Conservation (phyloP, 2,888 invertebrate genomes). For the Hypsopygia costalis region DNA sequence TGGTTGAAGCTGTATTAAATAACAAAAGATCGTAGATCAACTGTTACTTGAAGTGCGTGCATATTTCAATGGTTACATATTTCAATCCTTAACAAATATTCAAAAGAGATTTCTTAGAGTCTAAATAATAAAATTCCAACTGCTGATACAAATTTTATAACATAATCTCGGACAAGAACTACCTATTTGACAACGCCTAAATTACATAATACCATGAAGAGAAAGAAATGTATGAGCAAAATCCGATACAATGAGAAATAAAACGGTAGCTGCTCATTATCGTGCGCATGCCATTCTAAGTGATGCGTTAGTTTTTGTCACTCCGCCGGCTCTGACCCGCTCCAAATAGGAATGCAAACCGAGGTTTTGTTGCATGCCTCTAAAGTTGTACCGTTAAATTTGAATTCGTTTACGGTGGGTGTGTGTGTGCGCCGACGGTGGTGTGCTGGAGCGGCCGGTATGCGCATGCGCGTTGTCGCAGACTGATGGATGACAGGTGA, state of each 20-base stretch:
- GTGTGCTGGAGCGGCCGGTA: slow-evolving; percentile 39
- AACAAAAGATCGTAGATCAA: too few species aligned
- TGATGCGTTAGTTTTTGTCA: slow-evolving; percentile 56
- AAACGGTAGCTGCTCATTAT: slow-evolving; percentile 27
- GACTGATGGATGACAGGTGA: slow-evolving; percentile 81
- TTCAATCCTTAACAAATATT: too few species aligned
- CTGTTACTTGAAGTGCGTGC: too few species aligned
- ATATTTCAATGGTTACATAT: too few species aligned
- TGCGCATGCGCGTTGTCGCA: slow-evolving; percentile 69
- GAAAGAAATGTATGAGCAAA: neutral
- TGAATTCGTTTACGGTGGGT: slow-evolving; percentile 53
- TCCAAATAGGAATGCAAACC: slow-evolving; percentile 56
- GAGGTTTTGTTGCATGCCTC: slow-evolving; percentile 67
- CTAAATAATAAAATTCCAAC: too few species aligned
- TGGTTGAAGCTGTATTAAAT: too few species aligned
- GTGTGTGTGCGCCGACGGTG: slow-evolving; percentile 30
- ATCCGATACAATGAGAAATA: slow-evolving; percentile 1
- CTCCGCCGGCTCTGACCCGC: slow-evolving; percentile 39
- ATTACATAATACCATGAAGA: too few species aligned
- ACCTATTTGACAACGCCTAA: too few species aligned
- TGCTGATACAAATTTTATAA: too few species aligned
- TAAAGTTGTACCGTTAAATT: slow-evolving; percentile 67
- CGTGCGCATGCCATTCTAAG: slow-evolving; percentile 55
- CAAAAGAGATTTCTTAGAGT: too few species aligned
- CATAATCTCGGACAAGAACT: too few species aligned